Evolutionary conservation across 2,797 vertebrate species (phyloP).

Genomic region (Halcyon smyrnensis): DNA sequence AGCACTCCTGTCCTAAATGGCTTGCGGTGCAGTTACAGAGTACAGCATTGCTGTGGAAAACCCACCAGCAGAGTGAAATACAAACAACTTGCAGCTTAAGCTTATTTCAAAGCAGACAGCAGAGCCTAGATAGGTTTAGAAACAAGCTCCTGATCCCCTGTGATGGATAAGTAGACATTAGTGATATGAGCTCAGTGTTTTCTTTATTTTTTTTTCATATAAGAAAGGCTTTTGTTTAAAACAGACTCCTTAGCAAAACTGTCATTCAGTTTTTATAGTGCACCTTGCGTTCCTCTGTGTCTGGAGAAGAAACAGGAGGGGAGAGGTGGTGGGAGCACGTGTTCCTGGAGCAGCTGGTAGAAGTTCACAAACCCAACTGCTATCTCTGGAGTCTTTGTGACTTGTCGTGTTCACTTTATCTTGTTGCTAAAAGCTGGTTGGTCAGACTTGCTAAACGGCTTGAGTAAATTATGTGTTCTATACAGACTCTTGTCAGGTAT

Average conservation of each 20-base stretch:
- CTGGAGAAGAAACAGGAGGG: neutral
- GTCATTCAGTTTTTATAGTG: neutral
- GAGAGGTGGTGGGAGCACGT: rapidly evolving
- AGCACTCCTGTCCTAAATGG: neutral
- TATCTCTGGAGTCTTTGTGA: neutral
- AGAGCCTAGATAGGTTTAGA: constrained; percentile 13
- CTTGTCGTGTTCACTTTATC: neutral
- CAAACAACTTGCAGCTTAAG: constrained; percentile 10
- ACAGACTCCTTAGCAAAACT: neutral
- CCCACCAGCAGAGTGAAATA: neutral
- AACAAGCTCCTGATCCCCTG: constrained; percentile 10
- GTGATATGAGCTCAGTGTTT: neutral
- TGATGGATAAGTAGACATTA: neutral
- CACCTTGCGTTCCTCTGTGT: rapidly evolving
- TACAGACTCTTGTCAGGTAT: neutral
- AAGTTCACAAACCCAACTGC: neutral
- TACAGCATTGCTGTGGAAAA: neutral
- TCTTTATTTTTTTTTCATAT: neutral
- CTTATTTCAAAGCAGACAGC: constrained; percentile 30
- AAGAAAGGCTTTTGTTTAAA: neutral
- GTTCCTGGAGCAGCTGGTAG: neutral
- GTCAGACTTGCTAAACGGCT: neutral
- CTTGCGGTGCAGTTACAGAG: neutral
- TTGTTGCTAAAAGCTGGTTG: neutral
- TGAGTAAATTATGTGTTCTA: neutral